These are phyloP conservation scores for Drosophila gunungcola DNA, from an alignment of 1,140 invertebrate genomes.

Conservation along the genomic window DNA sequence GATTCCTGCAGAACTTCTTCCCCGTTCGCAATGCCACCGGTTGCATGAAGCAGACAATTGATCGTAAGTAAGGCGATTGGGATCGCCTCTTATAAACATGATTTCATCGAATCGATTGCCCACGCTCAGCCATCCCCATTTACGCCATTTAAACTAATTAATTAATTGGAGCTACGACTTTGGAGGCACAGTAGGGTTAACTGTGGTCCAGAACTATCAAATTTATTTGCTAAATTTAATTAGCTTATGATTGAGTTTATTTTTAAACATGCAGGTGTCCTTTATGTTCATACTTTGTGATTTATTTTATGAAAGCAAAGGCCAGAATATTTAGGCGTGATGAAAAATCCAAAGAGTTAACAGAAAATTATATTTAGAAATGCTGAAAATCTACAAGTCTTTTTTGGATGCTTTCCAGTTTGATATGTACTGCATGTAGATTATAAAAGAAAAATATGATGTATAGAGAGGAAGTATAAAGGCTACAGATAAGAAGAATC, in stretches of 20 bases:
- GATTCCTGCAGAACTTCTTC: slow-evolving; percentile 56
- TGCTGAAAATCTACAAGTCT: slow-evolving; percentile 1
- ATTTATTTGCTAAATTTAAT: no score
- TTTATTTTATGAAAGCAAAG: no score
- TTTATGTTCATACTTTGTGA: no score
- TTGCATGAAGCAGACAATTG: slow-evolving; percentile 75
- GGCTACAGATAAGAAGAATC: slow-evolving; percentile 15
- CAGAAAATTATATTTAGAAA: slow-evolving; percentile 25
- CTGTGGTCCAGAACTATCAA: not conserved
- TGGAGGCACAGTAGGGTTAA: no score
- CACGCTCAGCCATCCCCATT: slow-evolving; percentile 3
- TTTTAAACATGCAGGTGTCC: no score
- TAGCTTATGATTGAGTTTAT: no score
- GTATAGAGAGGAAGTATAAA: slow-evolving; percentile 1
- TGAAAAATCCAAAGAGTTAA: not conserved
- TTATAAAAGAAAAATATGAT: not conserved
- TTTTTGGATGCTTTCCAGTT: slow-evolving; percentile 28
- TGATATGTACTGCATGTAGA: slow-evolving; percentile 15
- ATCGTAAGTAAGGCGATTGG: slow-evolving; percentile 60
- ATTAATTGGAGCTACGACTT: slow-evolving; percentile 1
- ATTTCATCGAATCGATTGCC: slow-evolving; percentile 22
- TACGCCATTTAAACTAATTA: slow-evolving; percentile 54
- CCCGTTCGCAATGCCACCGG: slow-evolving; percentile 73
- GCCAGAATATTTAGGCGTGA: not conserved
- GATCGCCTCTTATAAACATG: not conserved